phyloP scores from a whole-genome alignment of 2,797 vertebrate species.

The Enteromius viviparus region DNA sequence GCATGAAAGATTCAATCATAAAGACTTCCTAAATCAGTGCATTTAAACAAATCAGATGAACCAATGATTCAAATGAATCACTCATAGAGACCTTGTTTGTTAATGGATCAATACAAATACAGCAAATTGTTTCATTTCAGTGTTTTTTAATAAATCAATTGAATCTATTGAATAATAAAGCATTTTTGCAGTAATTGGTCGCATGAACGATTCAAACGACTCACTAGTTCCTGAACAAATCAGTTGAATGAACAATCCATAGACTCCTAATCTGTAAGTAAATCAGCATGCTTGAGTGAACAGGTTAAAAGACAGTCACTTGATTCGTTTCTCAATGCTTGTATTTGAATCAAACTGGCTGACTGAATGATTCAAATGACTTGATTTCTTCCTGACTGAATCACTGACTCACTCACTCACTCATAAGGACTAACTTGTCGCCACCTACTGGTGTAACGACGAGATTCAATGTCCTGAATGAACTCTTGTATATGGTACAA shows the following conservation, averaged over 20 bases:
- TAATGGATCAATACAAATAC: not conserved
- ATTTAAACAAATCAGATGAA: not conserved
- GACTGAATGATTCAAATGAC: not conserved
- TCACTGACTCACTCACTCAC: slow-evolving; percentile 2
- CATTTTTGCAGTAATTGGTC: not conserved
- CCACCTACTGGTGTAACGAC: not conserved
- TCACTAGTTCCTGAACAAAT: not conserved
- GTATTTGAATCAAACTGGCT: not conserved
- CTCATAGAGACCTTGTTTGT: not conserved
- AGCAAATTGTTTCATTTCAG: not conserved
- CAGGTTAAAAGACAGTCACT: not conserved
- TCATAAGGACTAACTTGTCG: not conserved
- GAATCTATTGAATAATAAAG: not conserved
- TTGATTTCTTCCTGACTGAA: not conserved
- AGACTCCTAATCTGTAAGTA: not conserved
- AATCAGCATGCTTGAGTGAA: not conserved
- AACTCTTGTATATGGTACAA: not conserved
- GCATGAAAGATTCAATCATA: not conserved
- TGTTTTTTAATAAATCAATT: not conserved
- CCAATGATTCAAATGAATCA: not conserved
- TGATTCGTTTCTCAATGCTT: not conserved
- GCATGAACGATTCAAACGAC: not conserved
- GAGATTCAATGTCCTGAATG: not conserved
- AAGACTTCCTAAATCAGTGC: not conserved
- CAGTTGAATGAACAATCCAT: not conserved